A percentile compares a stretch with the other conserved stretches of the same genome.
phyloP scores from a whole-genome alignment of 2,888 invertebrate genomes.

The Drosophila subquinaria region DNA sequence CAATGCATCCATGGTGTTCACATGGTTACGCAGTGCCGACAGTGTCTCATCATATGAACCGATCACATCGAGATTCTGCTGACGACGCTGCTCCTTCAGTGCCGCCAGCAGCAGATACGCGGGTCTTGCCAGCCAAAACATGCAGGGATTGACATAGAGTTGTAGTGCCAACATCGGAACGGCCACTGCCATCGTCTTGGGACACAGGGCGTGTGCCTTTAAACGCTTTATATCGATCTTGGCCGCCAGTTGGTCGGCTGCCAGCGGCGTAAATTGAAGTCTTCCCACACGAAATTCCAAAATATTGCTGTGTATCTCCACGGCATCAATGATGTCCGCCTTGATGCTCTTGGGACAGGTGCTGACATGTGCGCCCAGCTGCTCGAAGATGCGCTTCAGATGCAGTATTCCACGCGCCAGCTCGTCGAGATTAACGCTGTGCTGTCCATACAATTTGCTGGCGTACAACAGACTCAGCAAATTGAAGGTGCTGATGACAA shows the following conservation, averaged over 20 bases:
- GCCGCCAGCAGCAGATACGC: constrained; percentile 87
- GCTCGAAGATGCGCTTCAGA: constrained; percentile 82
- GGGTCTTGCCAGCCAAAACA: constrained; percentile 89
- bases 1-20: constrained; percentile 85
- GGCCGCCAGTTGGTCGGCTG: constrained; percentile 80
- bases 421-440: constrained; percentile 80
- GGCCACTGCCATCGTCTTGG: constrained; percentile 89
- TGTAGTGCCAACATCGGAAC: constrained; percentile 91
- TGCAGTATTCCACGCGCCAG: constrained; percentile 70
- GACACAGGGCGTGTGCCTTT: constrained; percentile 88
- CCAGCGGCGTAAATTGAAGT: constrained; percentile 76
- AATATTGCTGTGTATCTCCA: constrained; percentile 87
- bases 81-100: constrained; percentile 73
- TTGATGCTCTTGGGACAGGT: constrained; percentile 85
- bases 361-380: constrained; percentile 86
- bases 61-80: constrained; percentile 15
- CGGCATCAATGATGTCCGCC: constrained; percentile 87
- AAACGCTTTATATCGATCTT: constrained; percentile 84
- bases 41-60: constrained; percentile 47
- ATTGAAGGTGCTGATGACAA: constrained; percentile 91
- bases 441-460: constrained; percentile 77
- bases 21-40: constrained; percentile 58
- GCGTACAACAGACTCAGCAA: constrained; percentile 87
- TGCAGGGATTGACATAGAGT: constrained; percentile 91
- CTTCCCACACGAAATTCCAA: constrained; percentile 76